phyloP scores from a whole-genome alignment of 2,888 invertebrate genomes.

The Drosophila neotestacea region DNA sequence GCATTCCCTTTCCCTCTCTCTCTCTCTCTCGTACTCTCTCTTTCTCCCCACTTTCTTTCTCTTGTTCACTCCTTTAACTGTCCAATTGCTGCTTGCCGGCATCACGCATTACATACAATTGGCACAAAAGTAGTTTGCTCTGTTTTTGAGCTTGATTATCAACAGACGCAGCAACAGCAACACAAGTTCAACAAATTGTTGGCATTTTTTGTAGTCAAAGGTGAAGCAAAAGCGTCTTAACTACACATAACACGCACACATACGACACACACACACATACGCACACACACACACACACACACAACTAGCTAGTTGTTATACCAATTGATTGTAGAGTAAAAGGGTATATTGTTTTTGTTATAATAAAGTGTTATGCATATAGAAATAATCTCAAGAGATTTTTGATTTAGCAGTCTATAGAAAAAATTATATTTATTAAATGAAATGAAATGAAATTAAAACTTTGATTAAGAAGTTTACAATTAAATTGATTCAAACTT shows the following conservation, averaged over 20 bases:
- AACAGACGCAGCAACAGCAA: conserved; percentile 43
- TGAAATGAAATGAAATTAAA: too few relatives aligned
- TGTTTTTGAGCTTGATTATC: conserved; percentile 65
- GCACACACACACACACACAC: conserved; percentile 15
- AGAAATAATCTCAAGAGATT: too few relatives aligned
- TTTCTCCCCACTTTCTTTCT: conserved; percentile 1
- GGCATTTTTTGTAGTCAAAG: conserved; percentile 70
- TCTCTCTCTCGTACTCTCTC: neutral
- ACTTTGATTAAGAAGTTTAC: too few relatives aligned
- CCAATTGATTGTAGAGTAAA: too few relatives aligned
- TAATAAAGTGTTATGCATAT: too few relatives aligned
- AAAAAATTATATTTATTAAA: too few relatives aligned
- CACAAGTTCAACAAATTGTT: conserved; percentile 63
- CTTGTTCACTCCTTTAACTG: neutral
- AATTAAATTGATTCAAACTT: too few relatives aligned
- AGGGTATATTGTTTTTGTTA: too few relatives aligned
- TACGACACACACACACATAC: conserved; percentile 13
- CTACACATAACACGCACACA: conserved; percentile 41
- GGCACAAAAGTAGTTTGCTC: conserved; percentile 57
- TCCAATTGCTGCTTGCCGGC: conserved; percentile 11
- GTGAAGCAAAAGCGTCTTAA: conserved; percentile 63
- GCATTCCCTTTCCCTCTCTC: neutral
- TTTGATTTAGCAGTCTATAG: too few relatives aligned
- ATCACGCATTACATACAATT: conserved; percentile 50
- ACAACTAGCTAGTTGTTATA: conserved; percentile 8